These are phyloP conservation scores for Crocuta crocuta DNA, from an alignment of 2,113 vertebrate genomes.

Conservation along the genomic window DNA sequence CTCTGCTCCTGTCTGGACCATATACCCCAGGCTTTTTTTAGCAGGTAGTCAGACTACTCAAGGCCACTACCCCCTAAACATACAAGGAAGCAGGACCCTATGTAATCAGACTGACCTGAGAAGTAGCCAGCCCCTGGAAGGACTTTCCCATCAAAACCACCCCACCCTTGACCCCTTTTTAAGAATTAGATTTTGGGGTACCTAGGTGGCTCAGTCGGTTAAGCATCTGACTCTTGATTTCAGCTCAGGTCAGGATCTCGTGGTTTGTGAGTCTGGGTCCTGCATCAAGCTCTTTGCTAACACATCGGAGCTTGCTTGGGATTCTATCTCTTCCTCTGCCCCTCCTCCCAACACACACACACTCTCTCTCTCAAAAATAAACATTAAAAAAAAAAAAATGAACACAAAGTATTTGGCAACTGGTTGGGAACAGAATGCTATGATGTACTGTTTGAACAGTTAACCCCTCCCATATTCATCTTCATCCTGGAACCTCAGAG, in stretches of 20 bases:
- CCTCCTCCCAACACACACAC: no score
- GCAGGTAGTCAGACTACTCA: background rate
- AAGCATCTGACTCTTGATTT: no score
- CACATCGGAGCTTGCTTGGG: no score
- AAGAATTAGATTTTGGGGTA: background rate
- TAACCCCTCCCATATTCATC: background rate
- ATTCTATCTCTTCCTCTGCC: no score
- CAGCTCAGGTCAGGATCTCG: no score
- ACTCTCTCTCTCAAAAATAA: no score
- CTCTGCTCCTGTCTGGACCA: background rate
- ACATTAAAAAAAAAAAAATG: no score
- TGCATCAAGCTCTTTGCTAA: no score
- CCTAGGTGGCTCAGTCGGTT: no score
- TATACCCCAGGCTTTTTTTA: background rate
- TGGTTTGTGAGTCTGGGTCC: no score
- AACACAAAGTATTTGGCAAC: background rate
- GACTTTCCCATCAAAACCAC: background rate
- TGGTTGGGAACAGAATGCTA: background rate
- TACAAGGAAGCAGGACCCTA: background rate
- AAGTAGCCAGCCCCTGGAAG: background rate
- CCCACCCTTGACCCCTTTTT: background rate
- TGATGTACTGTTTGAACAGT: rapidly evolving
- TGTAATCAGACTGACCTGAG: background rate
- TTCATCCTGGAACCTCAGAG: background rate
- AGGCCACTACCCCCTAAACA: background rate